Evolutionary conservation across 2,113 vertebrate species (phyloP), one percentile per base, ranked within the genome.

Genomic region (Origma solitaria): DNA sequence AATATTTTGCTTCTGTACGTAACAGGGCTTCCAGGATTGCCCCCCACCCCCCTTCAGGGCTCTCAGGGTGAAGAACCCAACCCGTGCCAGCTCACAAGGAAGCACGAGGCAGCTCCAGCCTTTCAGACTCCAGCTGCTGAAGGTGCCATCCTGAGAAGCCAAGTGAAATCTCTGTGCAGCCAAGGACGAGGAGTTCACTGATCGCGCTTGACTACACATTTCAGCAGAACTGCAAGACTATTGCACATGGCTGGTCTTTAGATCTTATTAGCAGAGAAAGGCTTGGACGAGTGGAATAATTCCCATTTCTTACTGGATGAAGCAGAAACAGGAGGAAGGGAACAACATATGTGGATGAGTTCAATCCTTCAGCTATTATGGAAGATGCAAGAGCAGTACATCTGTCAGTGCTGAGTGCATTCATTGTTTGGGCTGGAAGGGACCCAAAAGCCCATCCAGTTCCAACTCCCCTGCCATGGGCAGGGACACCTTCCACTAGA

Each of bases 151-250:
- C 53, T 1, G 1, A 73, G 38, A 65, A 69, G 57, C 38, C 47
- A 42, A 10, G 18, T 18, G 60, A 24, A 42, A 50, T 20, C 51
- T 61, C 73, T 16, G 19, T 3, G 30, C 6, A 37, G 47, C 31
- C n/a, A 71, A 69, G 54, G 68, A 49, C 5, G 6, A 31, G 54
- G 4, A 69, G 33, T 33, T 82, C 82, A 35, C 44, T 37, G 40
- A 56, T 13, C 60, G 62, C 0, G 0, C 86, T 2, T 35, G 35
- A 56, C 23, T 31, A 35, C 60, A 18, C 4, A 0, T 25, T 44
- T 44, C 71, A 53, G 49, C 37, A 81, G 15, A 66, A 33, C 28
- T 15, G 30, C 45, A 35, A 13, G 37, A 45, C 71, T 61, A 9
- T 1, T 24, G 45, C 62, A 73, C 28, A 5, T 7, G 50, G 50